A percentile compares a stretch with the other conserved stretches of the same genome.
These are phyloP conservation scores for Ridgeia piscesae DNA, from an alignment of 1,140 invertebrate species.

Conservation along the genomic window DNA sequence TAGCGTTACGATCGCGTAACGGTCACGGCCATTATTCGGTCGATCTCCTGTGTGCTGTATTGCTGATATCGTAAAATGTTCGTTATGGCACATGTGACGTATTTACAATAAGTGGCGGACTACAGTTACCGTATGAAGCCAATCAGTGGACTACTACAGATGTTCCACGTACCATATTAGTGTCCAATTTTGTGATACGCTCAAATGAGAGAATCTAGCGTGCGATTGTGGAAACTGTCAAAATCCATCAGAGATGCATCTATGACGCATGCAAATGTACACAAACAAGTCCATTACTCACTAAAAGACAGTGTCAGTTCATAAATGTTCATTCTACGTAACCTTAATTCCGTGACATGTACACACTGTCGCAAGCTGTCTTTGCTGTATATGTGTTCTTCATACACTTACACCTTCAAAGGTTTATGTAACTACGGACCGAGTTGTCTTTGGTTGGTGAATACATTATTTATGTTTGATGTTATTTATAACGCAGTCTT, in stretches of 20 bases:
- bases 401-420: neutral
- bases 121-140: neutral
- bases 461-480: too few species aligned
- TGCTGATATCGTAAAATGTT: neutral
- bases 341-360: too few species aligned
- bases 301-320: too few species aligned
- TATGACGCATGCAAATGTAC: neutral
- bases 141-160: neutral
- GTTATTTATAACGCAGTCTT: too few species aligned
- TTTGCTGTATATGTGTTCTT: neutral
- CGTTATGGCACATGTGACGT: neutral
- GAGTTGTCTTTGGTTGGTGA: too few species aligned
- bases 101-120: neutral
- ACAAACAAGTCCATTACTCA: neutral
- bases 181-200: neutral
- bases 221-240: neutral
- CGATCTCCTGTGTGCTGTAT: neutral
- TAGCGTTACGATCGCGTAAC: neutral
- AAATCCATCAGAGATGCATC: neutral
- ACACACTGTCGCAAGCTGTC: neutral
- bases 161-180: neutral
- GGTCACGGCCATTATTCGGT: neutral
- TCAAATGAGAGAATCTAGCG: neutral
- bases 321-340: neutral
- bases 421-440: too few species aligned